phyloP scores from a whole-genome alignment of 2,888 invertebrate species.

The Dinocampus coccinellae region DNA sequence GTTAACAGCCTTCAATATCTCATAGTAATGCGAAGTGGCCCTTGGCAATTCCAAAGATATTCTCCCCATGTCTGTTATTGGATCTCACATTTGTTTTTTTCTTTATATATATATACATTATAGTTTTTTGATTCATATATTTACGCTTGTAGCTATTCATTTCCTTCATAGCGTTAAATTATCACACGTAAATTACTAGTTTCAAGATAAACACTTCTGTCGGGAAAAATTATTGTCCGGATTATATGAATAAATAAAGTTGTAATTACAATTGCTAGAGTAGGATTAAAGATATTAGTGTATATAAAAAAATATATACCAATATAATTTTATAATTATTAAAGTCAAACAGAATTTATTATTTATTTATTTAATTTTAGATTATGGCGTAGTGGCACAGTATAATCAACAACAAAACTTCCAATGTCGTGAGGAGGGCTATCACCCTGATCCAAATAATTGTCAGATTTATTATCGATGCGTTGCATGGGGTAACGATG shows the following conservation, averaged over 20 bases:
- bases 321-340: not conserved
- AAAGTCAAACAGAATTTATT: not conserved
- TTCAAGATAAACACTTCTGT: slow-evolving; percentile 6
- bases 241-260: not conserved
- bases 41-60: slow-evolving; percentile 9
- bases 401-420: slow-evolving; percentile 56
- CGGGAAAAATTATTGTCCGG: not conserved
- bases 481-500: slow-evolving; percentile 73
- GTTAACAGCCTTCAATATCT: slow-evolving; percentile 36
- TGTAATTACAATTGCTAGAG: not conserved
- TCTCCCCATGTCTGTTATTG: slow-evolving; percentile 6
- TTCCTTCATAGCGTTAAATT: not conserved
- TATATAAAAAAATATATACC: not conserved
- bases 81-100: not conserved
- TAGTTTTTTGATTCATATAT: slow-evolving; percentile 12
- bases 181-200: slow-evolving; percentile 7
- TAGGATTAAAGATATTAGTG: not conserved
- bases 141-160: not conserved
- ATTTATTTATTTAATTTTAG: slow-evolving; percentile 23
- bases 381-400: not conserved
- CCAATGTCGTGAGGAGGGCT: slow-evolving; percentile 78
- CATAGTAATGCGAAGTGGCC: slow-evolving; percentile 10
- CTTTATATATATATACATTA: slow-evolving; percentile 3
- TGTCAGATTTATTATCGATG: slow-evolving; percentile 84
- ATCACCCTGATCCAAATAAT: slow-evolving; percentile 78